Conservation (phyloP, 2,888 invertebrate genomes). For the Brachyptera putata region DNA sequence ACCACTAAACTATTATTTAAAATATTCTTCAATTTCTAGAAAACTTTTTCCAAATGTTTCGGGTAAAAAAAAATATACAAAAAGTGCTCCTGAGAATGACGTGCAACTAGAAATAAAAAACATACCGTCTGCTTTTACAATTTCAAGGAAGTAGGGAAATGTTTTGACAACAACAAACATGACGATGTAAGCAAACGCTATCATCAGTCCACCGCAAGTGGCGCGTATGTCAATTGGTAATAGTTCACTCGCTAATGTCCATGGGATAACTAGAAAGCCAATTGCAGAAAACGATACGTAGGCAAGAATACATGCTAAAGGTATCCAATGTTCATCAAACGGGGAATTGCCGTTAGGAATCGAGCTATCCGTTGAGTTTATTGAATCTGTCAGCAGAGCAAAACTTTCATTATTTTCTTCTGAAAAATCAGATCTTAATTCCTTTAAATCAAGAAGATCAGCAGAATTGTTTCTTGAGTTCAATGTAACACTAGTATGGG, state of each 20-base stretch:
- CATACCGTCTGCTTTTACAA: slow-evolving; percentile 45
- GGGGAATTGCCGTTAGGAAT: too few species aligned
- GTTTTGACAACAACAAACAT: slow-evolving; percentile 53
- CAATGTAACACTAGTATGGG: not conserved
- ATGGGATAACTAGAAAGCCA: slow-evolving; percentile 55
- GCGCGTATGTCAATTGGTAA: slow-evolving; percentile 52
- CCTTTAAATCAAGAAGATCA: not conserved
- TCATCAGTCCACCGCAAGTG: slow-evolving; percentile 49
- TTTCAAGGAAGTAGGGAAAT: slow-evolving; percentile 48
- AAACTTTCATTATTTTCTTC: not conserved
- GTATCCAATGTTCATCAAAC: slow-evolving; percentile 44
- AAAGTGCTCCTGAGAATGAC: slow-evolving; percentile 46
- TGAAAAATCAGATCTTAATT: not conserved
- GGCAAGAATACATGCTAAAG: slow-evolving; percentile 47
- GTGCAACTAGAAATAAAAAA: slow-evolving; percentile 49
- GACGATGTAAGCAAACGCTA: slow-evolving; percentile 51
- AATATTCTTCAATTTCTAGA: slow-evolving; percentile 51
- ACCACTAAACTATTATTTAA: too few species aligned
- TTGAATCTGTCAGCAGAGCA: too few species aligned
- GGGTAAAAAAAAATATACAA: slow-evolving; percentile 51
- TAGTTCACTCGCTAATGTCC: slow-evolving; percentile 54
- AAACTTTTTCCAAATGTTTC: slow-evolving; percentile 56
- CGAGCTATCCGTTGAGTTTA: too few species aligned
- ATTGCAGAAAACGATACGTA: slow-evolving; percentile 53
- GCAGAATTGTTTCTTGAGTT: not conserved